phyloP scores from a whole-genome alignment of 2,113 vertebrate genomes.

The Gambusia affinis region DNA sequence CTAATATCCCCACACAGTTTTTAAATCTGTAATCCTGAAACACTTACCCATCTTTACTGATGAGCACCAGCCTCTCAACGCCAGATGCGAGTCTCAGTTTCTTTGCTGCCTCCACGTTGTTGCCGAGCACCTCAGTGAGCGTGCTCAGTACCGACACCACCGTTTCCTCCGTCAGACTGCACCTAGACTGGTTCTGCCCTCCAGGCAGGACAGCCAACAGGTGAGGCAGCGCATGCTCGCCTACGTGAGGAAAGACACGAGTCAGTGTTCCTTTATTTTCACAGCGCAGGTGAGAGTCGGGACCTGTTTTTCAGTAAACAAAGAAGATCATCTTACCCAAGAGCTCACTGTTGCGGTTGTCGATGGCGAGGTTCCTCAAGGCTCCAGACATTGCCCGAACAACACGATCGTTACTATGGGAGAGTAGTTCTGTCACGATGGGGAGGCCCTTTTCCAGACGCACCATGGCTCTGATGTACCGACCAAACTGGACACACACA shows the following conservation, averaged over 20 bases:
- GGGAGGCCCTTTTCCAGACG: constrained; percentile 96
- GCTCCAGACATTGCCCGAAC: constrained; percentile 93
- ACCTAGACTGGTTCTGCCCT: constrained; percentile 85
- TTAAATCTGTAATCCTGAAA: neutral
- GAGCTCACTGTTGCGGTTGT: constrained; percentile 91
- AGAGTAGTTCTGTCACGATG: constrained; percentile 90
- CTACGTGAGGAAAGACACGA: constrained; percentile 30
- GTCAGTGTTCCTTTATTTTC: neutral
- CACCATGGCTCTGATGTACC: constrained; percentile 88
- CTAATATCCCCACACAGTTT: neutral
- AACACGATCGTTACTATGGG: constrained; percentile 88
- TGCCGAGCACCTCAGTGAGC: constrained; percentile 90
- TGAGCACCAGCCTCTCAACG: constrained; percentile 94
- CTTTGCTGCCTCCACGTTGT: constrained; percentile 92
- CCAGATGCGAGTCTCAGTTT: constrained; percentile 90
- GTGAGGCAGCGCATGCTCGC: constrained; percentile 86
- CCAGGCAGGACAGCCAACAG: constrained; percentile 91
- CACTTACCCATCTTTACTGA: constrained; percentile 92
- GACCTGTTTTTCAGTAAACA: neutral
- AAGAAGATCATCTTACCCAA: constrained; percentile 81
- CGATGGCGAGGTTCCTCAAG: constrained; percentile 93
- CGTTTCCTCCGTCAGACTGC: constrained; percentile 88
- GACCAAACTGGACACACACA: constrained; percentile 83
- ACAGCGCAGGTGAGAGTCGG: too few species aligned
- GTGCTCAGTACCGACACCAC: constrained; percentile 93